These are phyloP conservation scores for Drosophila funebris DNA, from an alignment of 1,140 invertebrate species.

Conservation along the genomic window DNA sequence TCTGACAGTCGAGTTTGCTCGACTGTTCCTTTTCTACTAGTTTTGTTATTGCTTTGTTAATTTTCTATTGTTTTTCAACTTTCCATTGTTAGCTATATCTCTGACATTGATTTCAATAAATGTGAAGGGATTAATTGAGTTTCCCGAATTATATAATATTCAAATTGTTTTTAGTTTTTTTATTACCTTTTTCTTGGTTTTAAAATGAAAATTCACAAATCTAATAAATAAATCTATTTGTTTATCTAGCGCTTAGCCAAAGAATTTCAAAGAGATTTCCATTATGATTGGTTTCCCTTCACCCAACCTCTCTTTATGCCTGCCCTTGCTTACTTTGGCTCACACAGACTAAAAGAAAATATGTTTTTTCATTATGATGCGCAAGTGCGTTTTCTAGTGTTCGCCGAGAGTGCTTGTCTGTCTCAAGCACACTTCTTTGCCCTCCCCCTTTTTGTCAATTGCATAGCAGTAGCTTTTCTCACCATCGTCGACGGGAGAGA, in stretches of 20 bases:
- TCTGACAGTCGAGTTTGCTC: not conserved
- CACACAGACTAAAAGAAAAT: constrained; percentile 33
- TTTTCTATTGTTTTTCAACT: no score
- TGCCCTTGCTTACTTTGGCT: not conserved
- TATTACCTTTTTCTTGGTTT: constrained; percentile 2
- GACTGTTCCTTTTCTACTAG: no score
- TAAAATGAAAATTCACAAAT: constrained; percentile 18
- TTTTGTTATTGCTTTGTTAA: no score
- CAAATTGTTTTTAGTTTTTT: no score
- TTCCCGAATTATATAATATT: no score
- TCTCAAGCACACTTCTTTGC: constrained; percentile 60
- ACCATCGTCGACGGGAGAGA: constrained; percentile 27
- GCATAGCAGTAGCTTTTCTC: not conserved
- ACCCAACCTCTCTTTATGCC: not conserved
- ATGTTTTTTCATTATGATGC: constrained; percentile 77
- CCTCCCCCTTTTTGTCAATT: not conserved
- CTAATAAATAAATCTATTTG: constrained; percentile 60
- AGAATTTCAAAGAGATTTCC: constrained; percentile 27
- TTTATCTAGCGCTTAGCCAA: constrained; percentile 7
- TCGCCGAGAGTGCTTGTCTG: constrained; percentile 70
- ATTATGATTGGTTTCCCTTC: constrained; percentile 6
- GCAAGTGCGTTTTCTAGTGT: constrained; percentile 72
- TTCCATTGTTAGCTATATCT: no score
- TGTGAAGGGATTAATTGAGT: no score
- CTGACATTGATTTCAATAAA: no score